Conservation (phyloP, 2,113 vertebrate genomes). For the Brienomyrus brachyistius region DNA sequence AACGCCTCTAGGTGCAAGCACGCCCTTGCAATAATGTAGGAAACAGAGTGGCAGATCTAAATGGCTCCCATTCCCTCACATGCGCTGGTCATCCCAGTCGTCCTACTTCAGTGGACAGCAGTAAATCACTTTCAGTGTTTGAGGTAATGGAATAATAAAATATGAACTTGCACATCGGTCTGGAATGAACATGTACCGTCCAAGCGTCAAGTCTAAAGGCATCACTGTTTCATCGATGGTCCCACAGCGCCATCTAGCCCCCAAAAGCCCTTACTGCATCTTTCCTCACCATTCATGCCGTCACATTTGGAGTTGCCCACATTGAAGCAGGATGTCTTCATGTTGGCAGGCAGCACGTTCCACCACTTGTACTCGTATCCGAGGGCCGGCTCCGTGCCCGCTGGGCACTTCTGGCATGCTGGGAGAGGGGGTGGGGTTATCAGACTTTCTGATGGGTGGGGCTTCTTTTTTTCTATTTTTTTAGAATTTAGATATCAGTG, state of each 20-base stretch:
- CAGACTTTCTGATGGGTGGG: background rate
- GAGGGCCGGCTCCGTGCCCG: conserved; percentile 82
- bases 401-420: conserved; percentile 82
- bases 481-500: too few relatives aligned
- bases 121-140: background rate
- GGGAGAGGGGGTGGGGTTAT: background rate
- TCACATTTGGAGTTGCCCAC: conserved; percentile 94
- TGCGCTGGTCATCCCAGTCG: background rate
- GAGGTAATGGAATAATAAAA: background rate
- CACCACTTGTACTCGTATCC: conserved; percentile 97
- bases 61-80: background rate
- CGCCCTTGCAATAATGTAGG: background rate
- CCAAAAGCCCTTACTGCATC: background rate
- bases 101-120: conserved; percentile 1
- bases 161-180: background rate
- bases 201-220: background rate
- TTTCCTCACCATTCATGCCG: conserved; percentile 81
- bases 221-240: background rate
- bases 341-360: conserved; percentile 85
- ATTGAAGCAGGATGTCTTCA: conserved; percentile 97
- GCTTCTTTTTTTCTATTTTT: background rate
- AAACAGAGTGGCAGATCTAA: background rate
- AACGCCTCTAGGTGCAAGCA: background rate
- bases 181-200: background rate
- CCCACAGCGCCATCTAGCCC: conserved; percentile 34